Conservation (phyloP, 2,797 vertebrate genomes). For the Malacoctenus gilli region DNA sequence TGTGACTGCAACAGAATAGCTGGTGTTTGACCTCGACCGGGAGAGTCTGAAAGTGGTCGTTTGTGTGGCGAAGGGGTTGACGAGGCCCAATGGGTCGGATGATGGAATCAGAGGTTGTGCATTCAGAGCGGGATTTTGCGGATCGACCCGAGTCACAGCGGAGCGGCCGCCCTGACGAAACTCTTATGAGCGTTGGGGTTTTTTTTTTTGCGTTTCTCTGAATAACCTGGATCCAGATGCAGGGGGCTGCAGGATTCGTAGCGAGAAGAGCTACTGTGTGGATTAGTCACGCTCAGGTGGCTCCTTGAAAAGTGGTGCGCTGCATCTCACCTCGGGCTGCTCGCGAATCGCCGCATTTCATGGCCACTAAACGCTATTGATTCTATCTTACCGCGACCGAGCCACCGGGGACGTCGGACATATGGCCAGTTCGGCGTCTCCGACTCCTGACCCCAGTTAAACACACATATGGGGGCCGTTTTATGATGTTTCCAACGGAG, state of each 20-base stretch:
- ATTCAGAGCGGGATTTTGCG: slow-evolving; percentile 49
- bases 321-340: slow-evolving; percentile 31
- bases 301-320: slow-evolving; percentile 30
- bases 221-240: slow-evolving; percentile 48
- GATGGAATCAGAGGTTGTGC: slow-evolving; percentile 34
- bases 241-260: slow-evolving; percentile 22
- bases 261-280: slow-evolving; percentile 12
- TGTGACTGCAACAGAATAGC: slow-evolving; percentile 26
- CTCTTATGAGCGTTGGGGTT: slow-evolving; percentile 58
- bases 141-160: slow-evolving; percentile 34
- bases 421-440: slow-evolving; percentile 45
- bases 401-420: slow-evolving; percentile 48
- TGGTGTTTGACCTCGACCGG: slow-evolving; percentile 46
- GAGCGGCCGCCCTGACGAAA: slow-evolving; percentile 24
- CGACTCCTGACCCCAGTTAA: slow-evolving; percentile 39
- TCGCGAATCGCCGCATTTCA: slow-evolving; percentile 36
- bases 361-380: slow-evolving; percentile 56
- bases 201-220: slow-evolving; percentile 42
- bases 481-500: slow-evolving; percentile 25
- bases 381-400: slow-evolving; percentile 40
- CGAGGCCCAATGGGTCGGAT: slow-evolving; percentile 40
- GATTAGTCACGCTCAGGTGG: slow-evolving; percentile 56
- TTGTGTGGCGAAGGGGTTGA: slow-evolving; percentile 53
- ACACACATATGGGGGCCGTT: slow-evolving; percentile 28
- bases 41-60: slow-evolving; percentile 28